phyloP scores from a whole-genome alignment of 2,888 invertebrate species.

The Anthophora plumipes region DNA sequence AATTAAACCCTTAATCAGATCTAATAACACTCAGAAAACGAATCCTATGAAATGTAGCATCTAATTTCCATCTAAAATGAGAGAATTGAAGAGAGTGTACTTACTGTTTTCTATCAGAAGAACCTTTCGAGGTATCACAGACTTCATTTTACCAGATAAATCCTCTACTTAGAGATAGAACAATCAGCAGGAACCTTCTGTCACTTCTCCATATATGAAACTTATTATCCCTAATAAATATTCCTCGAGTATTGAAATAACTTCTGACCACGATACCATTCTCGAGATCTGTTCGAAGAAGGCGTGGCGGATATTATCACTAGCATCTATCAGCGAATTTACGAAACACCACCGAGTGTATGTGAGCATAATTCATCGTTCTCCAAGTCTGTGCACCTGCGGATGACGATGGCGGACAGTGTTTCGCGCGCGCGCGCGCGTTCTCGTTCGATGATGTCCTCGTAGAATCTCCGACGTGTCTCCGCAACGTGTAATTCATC shows the following conservation, averaged over 20 bases:
- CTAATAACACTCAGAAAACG: no score
- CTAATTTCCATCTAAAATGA: not conserved
- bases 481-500: slow-evolving; percentile 55
- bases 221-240: not conserved
- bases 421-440: slow-evolving; percentile 2
- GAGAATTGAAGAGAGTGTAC: no score
- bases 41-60: no score
- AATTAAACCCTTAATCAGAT: no score
- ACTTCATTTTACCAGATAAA: not conserved
- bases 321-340: slow-evolving; percentile 25
- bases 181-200: not conserved
- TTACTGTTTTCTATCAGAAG: no score
- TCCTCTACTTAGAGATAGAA: not conserved
- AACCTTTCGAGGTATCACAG: no score
- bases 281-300: not conserved
- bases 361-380: slow-evolving; percentile 53
- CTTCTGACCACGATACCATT: slow-evolving; percentile 6
- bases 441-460: slow-evolving; percentile 49
- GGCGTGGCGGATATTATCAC: slow-evolving; percentile 17
- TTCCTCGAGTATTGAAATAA: not conserved
- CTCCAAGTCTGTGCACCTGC: slow-evolving; percentile 54
- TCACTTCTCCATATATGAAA: not conserved
- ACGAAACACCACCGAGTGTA: slow-evolving; percentile 31
- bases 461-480: slow-evolving; percentile 20
- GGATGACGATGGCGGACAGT: slow-evolving; percentile 39